Evolutionary conservation across 2,888 invertebrate species (phyloP), one percentile per base, ranked within the genome.

Genomic region (Chaitophorus viminalis): DNA sequence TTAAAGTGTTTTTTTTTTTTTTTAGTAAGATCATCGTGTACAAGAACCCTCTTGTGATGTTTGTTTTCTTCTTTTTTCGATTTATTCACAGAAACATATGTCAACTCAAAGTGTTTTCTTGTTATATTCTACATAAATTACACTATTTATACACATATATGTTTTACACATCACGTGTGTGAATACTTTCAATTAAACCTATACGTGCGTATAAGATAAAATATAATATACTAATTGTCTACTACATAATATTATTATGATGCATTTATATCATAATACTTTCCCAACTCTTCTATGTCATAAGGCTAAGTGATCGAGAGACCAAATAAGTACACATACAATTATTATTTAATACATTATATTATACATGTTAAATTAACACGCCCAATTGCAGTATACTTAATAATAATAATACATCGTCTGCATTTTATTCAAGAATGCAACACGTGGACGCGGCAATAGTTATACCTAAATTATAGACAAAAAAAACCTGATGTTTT

Each of bases 1-100:
- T 60, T 5, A 0, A 54, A 83, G 75, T 65, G 83, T 60, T 83
- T 74, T 54, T 68, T 39, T 36, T 21, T 76, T 76, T 76, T 68
- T 60, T 18, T 25, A 75, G 75, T 75, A 60, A n/a, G 25, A 36
- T 36, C 36, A 18, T 52, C 46, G 29, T 21, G 14, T 70, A 70
- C 31, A 52, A 52, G 31, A 52, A 82, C 82, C 74, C 74, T n/a
- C n/a, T 74, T 29, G 3, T 36, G 36, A 68, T 68, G 29, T 39
- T n/a, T 29, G 81, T 81, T 46, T 29, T 17, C n/a, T 33, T 79
- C 46, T 46, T 46, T 36, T 81, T 39, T 29, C n/a, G 25, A 11
- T n/a, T n/a, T 4, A 29, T 68, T 18, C 46, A 29, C 21, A 68
- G 11, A 75, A 60, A 83, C n/a, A 54, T 29, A 2, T 21, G 65